Evolutionary conservation across 2,797 vertebrate species (phyloP), one percentile per base, ranked within the genome.

Genomic region (Nyctalus aviator): DNA sequence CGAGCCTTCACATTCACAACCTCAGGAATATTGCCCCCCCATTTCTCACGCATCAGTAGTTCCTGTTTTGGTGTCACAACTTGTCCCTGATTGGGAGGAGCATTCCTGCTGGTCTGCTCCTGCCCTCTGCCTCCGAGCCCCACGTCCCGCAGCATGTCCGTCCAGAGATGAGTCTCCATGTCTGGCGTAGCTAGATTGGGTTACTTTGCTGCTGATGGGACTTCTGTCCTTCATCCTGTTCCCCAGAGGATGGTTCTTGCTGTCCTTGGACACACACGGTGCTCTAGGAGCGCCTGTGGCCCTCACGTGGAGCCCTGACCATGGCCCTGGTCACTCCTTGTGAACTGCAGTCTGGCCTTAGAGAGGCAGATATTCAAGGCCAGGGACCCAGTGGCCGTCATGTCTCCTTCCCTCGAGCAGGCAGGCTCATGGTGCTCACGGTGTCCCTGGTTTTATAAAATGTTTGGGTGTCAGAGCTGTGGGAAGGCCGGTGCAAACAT

Each of bases 371-470:
- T 5, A 35, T 35, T 35, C 32, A 37, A 23, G 76, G 6, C 76
- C 76, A 3, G 32, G 32, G 50, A 3, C 50, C 32, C 14, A 72
- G 14, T 3, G 3, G 55, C 25, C 15, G 9, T 17, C 0, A 17
- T 18, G 35, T 30, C 55, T 1, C 35, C 35, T 20, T 8, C 25
- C 53, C 53, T 10, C 6, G 3, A 12, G 53, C 55, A 79, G 32
- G 37, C 3, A 18, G 37, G 35, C 2, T 10, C 25, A 1, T 2
- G 25, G 55, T 3, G 0, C 17, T 44, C 10, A n/a, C 2, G 1
- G 32, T 3, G 20, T 9, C 35, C 32, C 35, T 17, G 48, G 53
- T 18, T 79, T 27, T 18, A 6, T 55, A 3, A 9, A 25, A 13
- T 37, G 76, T 25, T 13, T 3, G 53, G 4, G 50, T 37, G 25